Evolutionary conservation across 2,113 vertebrate species (phyloP), one percentile per base, ranked within the genome.

Genomic region (Cynoglossus semilaevis): DNA sequence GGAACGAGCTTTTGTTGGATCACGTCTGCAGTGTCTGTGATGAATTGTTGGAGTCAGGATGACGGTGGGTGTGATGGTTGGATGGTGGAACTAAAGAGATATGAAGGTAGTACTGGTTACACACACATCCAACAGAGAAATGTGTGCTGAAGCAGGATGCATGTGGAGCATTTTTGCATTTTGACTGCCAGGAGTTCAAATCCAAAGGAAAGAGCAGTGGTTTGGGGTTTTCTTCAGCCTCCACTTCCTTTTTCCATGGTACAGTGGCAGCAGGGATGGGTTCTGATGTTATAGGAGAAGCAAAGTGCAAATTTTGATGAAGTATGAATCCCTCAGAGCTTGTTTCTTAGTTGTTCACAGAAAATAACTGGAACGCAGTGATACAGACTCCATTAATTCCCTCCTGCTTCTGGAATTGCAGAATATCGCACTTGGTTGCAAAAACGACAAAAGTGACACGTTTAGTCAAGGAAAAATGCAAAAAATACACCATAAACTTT

Each of bases 91-190:
- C 73, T 88, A 84, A n/a, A 91, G 91, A 90, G 89, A 89, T 89
- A 86, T 81, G 82, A 88, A 87, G 88, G 89, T 89, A 90, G 90
- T 91, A 91, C 85, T 88, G 67, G 45, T 61, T 29, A 29, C 6
- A 91, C 89, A 91, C 90, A 90, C 83, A 64, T 70, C 62, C 69
- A 78, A 85, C 85, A 58, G 62, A 89, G 72, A 89, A 84, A 88
- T 90, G 89, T 91, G 82, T 88, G 82, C 83, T 77, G 83, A 77
- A 58, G 65, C 70, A 78, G 77, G 69, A 81, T 54, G 83, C 83
- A 76, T 78, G 77, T 77, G 82, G 87, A 90, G 90, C 88, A 81
- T 88, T 87, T 81, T 77, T 72, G 68, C 80, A 74, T 88, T 87
- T 88, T 81, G 61, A 81, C 74, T 89, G 80, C 89, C 22, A 71